Conservation (phyloP, 2,113 vertebrate species). For the Mastomys coucha region DNA sequence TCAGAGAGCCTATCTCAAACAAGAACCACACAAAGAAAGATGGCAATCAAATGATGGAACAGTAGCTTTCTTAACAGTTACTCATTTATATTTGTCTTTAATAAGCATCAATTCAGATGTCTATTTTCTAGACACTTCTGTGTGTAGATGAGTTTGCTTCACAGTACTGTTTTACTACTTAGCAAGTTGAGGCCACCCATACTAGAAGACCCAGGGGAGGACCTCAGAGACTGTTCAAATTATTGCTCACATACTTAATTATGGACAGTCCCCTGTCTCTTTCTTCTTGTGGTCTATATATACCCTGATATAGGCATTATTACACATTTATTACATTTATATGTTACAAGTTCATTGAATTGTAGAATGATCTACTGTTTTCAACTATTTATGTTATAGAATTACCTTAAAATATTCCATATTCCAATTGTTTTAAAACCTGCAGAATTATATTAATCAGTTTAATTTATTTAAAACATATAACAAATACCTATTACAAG, state of each 20-base stretch:
- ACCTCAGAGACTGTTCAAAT: background rate
- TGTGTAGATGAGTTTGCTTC: background rate
- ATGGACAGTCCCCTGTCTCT: background rate
- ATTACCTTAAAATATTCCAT: constrained; percentile 55
- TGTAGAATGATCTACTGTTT: constrained; percentile 18
- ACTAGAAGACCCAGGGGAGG: background rate
- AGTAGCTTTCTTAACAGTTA: background rate
- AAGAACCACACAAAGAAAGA: background rate
- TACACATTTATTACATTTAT: background rate
- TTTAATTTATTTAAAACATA: constrained; percentile 64
- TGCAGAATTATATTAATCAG: background rate
- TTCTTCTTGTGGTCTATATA: constrained; percentile 42
- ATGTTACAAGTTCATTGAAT: constrained; percentile 36
- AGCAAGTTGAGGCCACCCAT: background rate
- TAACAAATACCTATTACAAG: background rate
- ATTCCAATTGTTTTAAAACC: background rate
- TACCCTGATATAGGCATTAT: constrained; percentile 12
- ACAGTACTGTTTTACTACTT: background rate
- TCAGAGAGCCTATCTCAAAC: background rate
- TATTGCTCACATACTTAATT: background rate
- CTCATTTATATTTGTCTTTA: background rate
- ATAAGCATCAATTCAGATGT: background rate
- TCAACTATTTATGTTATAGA: constrained; percentile 42
- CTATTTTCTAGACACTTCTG: background rate
- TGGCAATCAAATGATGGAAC: background rate